phyloP scores from a whole-genome alignment of 2,797 vertebrate species.

The Dallia pectoralis region DNA sequence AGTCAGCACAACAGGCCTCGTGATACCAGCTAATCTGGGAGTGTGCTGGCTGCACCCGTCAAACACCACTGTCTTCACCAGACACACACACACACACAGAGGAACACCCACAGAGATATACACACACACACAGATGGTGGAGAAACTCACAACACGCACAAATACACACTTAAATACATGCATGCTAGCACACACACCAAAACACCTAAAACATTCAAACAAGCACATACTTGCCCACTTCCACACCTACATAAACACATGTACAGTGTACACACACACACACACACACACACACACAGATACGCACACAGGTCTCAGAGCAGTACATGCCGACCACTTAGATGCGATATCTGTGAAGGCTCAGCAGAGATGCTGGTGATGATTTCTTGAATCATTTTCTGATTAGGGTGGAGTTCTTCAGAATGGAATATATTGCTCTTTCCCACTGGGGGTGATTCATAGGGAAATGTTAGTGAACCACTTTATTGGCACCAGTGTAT shows the following conservation, averaged over 20 bases:
- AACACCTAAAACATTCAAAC: background rate
- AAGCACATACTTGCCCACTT: background rate
- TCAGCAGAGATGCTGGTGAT: background rate
- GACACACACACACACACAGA: background rate
- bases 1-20: background rate
- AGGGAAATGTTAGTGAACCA: background rate
- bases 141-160: background rate
- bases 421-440: background rate
- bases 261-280: background rate
- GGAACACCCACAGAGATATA: background rate
- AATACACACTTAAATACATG: background rate
- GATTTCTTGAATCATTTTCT: background rate
- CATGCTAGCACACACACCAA: background rate
- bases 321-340: background rate
- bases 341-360: background rate
- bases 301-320: background rate
- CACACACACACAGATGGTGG: conserved; percentile 1
- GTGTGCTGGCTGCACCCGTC: conserved; percentile 2
- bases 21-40: background rate
- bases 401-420: background rate
- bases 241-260: background rate
- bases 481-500: background rate
- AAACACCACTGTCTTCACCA: conserved; percentile 7
- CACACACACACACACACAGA: conserved; percentile 7
- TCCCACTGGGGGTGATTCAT: background rate